Evolutionary conservation across 2,113 vertebrate species (phyloP).

Genomic region (Amblyopsis rosae): DNA sequence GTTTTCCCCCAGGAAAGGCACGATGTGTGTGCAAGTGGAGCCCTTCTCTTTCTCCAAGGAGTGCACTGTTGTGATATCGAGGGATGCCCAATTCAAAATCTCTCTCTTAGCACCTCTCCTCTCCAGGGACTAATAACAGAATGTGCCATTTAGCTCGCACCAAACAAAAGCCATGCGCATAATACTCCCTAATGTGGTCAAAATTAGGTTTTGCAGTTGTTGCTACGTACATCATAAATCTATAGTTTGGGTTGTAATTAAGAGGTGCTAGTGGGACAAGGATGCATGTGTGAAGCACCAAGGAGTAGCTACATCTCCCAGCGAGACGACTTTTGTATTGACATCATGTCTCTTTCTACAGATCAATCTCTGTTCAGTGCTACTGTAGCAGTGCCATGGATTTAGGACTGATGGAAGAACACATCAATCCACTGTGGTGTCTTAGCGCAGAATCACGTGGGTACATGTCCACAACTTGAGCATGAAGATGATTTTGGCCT

Average conservation of each 20-base stretch:
- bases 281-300: constrained; percentile 58
- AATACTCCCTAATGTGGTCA: neutral
- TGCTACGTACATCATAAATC: constrained; percentile 10
- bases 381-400: constrained; percentile 36
- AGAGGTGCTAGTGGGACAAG: constrained; percentile 11
- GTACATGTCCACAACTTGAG: neutral
- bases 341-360: constrained; percentile 61
- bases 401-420: constrained; percentile 50
- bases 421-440: constrained; percentile 45
- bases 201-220: neutral
- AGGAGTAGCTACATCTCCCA: constrained; percentile 54
- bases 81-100: constrained; percentile 41
- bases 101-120: constrained; percentile 1
- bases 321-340: constrained; percentile 59
- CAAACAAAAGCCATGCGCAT: neutral
- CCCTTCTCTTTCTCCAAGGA: constrained; percentile 24
- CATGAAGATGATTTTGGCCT: neutral
- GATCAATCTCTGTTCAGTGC: constrained; percentile 50
- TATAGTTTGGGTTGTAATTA: constrained; percentile 2
- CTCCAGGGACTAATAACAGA: neutral
- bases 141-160: neutral
- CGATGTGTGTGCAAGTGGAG: constrained; percentile 40
- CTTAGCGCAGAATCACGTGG: constrained; percentile 18
- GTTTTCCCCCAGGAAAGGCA: constrained; percentile 65
- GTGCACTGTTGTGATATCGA: neutral